Conservation (phyloP, 2,113 vertebrate genomes). For the Podocnemis expansa region DNA sequence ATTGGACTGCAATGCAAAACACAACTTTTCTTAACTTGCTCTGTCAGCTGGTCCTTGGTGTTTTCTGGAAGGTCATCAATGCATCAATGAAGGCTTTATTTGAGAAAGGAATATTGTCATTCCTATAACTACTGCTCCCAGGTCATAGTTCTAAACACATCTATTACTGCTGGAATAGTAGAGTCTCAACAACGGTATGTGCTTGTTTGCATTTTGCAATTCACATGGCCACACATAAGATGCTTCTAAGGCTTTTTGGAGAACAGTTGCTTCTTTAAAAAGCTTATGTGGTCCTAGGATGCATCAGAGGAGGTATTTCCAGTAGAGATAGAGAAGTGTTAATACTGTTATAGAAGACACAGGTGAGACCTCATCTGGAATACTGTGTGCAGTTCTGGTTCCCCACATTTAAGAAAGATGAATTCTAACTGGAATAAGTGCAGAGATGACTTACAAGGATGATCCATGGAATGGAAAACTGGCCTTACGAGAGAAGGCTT, state of each 20-base stretch:
- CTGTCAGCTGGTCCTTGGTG: background rate
- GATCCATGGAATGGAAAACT: too few relatives aligned
- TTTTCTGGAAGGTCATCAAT: background rate
- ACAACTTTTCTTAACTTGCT: background rate
- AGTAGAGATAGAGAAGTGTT: too few relatives aligned
- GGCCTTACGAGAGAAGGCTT: too few relatives aligned
- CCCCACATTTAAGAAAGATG: too few relatives aligned
- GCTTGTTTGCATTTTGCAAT: background rate
- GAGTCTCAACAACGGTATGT: background rate
- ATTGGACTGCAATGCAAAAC: background rate
- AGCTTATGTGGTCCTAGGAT: too few relatives aligned
- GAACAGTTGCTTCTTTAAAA: background rate
- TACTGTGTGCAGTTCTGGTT: too few relatives aligned
- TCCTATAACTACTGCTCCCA: background rate
- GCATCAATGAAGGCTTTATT: background rate
- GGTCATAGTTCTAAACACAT: background rate
- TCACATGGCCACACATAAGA: background rate
- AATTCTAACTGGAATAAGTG: too few relatives aligned
- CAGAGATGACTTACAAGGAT: too few relatives aligned
- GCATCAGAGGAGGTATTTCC: too few relatives aligned
- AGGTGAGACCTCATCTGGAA: too few relatives aligned
- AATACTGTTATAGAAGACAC: too few relatives aligned
- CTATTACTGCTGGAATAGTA: background rate
- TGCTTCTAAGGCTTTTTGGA: background rate
- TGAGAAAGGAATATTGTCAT: background rate